Evolutionary conservation across 1,140 invertebrate genomes (phyloP), one percentile per base, ranked within the genome.

Genomic region (Aphaenogaster floridana): DNA sequence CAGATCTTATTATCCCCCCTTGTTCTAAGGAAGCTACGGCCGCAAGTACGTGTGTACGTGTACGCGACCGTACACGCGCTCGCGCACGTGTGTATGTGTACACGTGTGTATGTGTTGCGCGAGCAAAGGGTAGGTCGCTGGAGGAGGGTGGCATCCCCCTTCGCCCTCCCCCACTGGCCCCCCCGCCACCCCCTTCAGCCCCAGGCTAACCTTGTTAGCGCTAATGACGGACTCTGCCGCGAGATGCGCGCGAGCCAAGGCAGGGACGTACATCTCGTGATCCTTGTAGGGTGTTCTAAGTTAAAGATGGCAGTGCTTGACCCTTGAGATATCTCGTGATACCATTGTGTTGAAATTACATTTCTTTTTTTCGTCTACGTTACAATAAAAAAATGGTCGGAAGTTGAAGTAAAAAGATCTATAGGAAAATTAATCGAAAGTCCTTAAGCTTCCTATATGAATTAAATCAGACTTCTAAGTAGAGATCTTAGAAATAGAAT

Each of bases 1-100:
- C 91, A 95, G 94, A 95, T 95, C 94, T 95, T 95, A 95, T 95
- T 95, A 95, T 94, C 94, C 94, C 94, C 92, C 84, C 93, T 90
- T 91, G 81, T 90, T 92, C 90, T 90, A 91, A 90, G 89, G 90
- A 93, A 91, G 76, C 87, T 86, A 88, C 84, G 59, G 66, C 74
- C 68, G 77, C 57, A 77, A 77, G 86, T 69, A 69, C 66, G 42
- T 36, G 64, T 61, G 71, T 52, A 66, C 74, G 61, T 85, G 68
- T 88, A 71, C 15, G 21, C 69, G 61, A 8, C 36, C 50, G 52
- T 66, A 83, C 59, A 48, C 48, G 66, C 76, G 54, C 76, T 74
- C 90, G 76, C 76, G 80, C 78, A 80, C 83, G 63, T 74, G 68
- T 72, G n/a, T 42, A 74, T 71, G 72, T 68, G 72, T 57, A 54